Evolutionary conservation across 1,140 invertebrate genomes (phyloP), one percentile per base, ranked within the genome.

Genomic region (Hycleus cichorii): DNA sequence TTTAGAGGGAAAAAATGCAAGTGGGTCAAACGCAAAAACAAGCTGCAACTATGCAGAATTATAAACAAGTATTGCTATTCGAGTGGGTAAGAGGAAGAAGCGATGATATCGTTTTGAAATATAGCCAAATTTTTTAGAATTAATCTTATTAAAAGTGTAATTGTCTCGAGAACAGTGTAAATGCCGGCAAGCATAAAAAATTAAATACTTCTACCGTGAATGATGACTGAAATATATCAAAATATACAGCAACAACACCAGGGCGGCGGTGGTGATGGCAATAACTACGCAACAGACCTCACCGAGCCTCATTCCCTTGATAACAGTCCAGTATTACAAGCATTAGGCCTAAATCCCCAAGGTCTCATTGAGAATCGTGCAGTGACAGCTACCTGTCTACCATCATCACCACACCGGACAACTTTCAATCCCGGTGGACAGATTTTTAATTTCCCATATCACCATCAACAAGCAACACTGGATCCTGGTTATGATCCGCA

Each of bases 281-380:
- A 60, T 39, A 57, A 62, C 52, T 53, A 53, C 53, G 11, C 43
- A 10, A 38, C 49, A 26, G 61, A 62, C 3, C 43, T 45, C 18
- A 52, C 47, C 9, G 58, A 58, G 32, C 11, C 57, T 43, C 25
- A 51, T 47, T 56, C 57, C 40, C 38, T 65, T 51, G 65, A 69
- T 18, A 65, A 69, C 39, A 71, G 61, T 50, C 49, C 69, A 12
- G 55, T 72, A 8, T 50, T 68, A 5, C 71, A 72, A 50, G 62
- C 70, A 11, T 43, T 70, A 7, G 67, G 69, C 1, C 42, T 71
- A 6, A 63, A 68, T 46, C 61, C 68, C 4, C 64, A 66, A 46
- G 66, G 66, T 18, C 50, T 72, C 39, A 66, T 72, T 10, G 72
- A 74, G 43, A 72, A 74, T 56, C 60, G 69, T 50, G 49, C 67